Percentiles rank a stretch among this genome's conserved stretches.
Evolutionary conservation across 2,113 vertebrate species (phyloP).

Genomic region (Ailuropoda melanoleuca): DNA sequence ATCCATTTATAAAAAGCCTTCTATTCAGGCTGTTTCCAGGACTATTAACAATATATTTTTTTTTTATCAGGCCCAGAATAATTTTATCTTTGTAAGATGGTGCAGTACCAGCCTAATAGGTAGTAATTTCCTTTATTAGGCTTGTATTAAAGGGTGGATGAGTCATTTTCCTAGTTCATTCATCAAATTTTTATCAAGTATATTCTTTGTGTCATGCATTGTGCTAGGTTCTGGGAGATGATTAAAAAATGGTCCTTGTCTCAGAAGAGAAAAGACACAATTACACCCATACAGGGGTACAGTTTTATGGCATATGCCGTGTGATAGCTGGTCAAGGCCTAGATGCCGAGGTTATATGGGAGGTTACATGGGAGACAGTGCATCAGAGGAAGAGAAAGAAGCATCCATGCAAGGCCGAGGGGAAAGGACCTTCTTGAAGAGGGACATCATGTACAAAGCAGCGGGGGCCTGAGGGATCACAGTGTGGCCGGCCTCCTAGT

Average conservation of each 20-base stretch:
- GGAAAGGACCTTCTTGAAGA: neutral
- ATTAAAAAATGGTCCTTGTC: conserved; percentile 56
- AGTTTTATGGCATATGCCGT: neutral
- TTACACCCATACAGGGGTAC: neutral
- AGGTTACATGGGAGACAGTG: neutral
- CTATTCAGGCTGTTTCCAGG: neutral
- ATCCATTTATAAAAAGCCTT: neutral
- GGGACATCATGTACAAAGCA: neutral
- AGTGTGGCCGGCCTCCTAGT: no score
- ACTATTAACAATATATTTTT: neutral
- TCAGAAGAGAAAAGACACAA: conserved; percentile 21
- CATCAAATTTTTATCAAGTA: conserved; percentile 23
- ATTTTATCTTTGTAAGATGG: conserved; percentile 39
- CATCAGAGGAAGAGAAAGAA: neutral
- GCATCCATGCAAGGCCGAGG: neutral
- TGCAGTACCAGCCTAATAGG: neutral
- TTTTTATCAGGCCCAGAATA: neutral
- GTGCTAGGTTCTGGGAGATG: neutral
- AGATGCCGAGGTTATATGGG: no score
- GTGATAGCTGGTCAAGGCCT: neutral
- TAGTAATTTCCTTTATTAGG: conserved; percentile 60
- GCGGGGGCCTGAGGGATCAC: neutral
- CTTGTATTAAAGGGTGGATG: conserved; percentile 18
- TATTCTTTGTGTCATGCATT: neutral
- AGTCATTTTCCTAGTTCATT: conserved; percentile 33